A percentile compares a stretch with the other conserved stretches of the same genome.
These are phyloP conservation scores for Piscicola geometra DNA, from an alignment of 2,888 invertebrate genomes.

Conservation along the genomic window DNA sequence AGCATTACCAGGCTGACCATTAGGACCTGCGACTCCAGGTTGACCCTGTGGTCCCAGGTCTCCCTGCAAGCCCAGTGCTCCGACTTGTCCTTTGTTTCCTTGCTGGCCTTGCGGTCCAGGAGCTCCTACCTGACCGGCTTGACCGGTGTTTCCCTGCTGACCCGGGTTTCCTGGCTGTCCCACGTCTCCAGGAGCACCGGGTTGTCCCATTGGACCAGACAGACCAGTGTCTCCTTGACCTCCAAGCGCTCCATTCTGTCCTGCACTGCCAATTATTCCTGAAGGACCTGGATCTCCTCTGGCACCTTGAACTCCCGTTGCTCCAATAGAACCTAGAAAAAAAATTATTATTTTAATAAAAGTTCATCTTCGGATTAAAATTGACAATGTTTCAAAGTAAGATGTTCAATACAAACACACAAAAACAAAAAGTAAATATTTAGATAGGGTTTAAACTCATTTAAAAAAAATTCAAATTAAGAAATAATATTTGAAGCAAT, in stretches of 20 bases:
- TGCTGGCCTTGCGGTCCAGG: slow-evolving; percentile 26
- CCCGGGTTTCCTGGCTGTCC: slow-evolving; percentile 8
- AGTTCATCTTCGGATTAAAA: not conserved
- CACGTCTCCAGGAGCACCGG: not conserved
- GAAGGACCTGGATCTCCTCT: slow-evolving; percentile 12
- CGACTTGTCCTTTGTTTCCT: slow-evolving; percentile 23
- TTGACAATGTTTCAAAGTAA: not conserved
- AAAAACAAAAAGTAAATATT: no score
- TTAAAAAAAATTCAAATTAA: no score
- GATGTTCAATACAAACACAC: no score
- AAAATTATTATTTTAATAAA: not conserved
- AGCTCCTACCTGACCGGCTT: slow-evolving; percentile 31
- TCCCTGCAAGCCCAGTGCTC: slow-evolving; percentile 30
- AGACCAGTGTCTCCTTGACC: not conserved
- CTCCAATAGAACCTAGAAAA: not conserved
- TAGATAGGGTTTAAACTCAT: no score
- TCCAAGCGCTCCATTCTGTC: not conserved
- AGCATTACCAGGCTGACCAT: slow-evolving; percentile 29
- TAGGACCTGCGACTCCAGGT: slow-evolving; percentile 36
- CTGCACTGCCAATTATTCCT: slow-evolving; percentile 20
- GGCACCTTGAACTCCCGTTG: not conserved
- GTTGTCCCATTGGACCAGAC: not conserved
- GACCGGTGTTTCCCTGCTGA: slow-evolving; percentile 26
- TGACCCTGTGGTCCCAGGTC: slow-evolving; percentile 32
- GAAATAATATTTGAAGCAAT: no score